Base-by-base conservation (phyloP, 2,113 vertebrate genomes). In the Festucalex cinctus region DNA sequence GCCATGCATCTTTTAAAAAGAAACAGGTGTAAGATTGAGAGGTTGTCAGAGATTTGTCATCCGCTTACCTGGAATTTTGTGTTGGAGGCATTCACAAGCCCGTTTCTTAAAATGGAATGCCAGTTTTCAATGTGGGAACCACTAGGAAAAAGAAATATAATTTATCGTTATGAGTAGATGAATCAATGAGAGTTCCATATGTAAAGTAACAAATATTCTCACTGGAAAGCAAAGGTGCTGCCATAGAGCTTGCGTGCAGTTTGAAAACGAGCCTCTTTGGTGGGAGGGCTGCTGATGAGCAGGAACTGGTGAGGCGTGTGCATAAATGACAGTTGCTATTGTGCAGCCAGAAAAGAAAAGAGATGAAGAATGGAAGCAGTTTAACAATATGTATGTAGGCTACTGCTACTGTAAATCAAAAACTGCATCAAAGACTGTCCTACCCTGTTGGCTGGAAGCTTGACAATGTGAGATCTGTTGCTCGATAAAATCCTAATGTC, bases 191-290 rank as follows among this genome's bases (percentile, higher is more conserved):
- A 20, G 8, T 10, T 41, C 3, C 44, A 5, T 13, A 3, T 26
- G 2, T n/a, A n/a, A 13, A 22, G 43, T 6, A 32, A 16, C 36
- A 5, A 20, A 41, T 26, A 5, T 9, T 90, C 95, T 93, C 85
- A 99, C 97, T 99, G 97, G 88, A 99, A 99, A 87, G 97, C 96
- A 4, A 98, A 99, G 36, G 96, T 97, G 95, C 96, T 99, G 90
- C 97, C 96, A 0, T 96, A 91, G 75, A 95, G 93, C 66, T 97
- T 97, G 89, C 93, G 95, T 86, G 96, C 95, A 0, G 93, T 93
- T 88, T 94, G 95, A 91, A 99, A 98, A 54, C 93, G 90, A 26
- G 95, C 94, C 80, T 99, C 96, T 93, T 98, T 98, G 72, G 93
- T 94, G 0, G 96, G 96, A 74, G 97, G 95, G 81, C 95, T 97